Evolutionary conservation across 2,888 invertebrate species (phyloP), one percentile per base, ranked within the genome.

Genomic region (Physocephala rufipes): DNA sequence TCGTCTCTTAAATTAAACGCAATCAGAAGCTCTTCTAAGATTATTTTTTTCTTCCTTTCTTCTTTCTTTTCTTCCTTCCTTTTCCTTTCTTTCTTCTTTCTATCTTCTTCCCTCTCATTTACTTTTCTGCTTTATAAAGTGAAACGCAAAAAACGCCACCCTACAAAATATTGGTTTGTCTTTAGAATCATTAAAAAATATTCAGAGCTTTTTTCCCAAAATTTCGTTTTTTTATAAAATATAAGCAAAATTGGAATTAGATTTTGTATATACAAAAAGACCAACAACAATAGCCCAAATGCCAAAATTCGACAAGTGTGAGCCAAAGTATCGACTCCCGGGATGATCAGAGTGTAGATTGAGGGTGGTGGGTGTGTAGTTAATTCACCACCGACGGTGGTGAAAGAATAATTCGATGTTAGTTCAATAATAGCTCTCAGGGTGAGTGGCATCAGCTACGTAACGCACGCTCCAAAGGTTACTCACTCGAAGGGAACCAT

Each of bases 401-500:
- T n/a, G n/a, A n/a, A n/a, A n/a, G n/a, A n/a, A n/a, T n/a, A n/a
- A n/a, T n/a, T n/a, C n/a, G n/a, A n/a, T n/a, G n/a, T n/a, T n/a
- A n/a, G n/a, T n/a, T n/a, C n/a, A n/a, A n/a, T n/a, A n/a, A n/a
- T n/a, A 36, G 61, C 64, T 15, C 16, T 28, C 66, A 21, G 43
- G 16, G 36, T 4, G 36, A 9, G 9, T 36, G 36, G 36, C 36
- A 36, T 4, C 36, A 36, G 36, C 36, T 9, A 36, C 9, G 36
- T 36, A 36, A 75, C 74, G 74, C 73, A 76, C 79, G 77, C 78
- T 80, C 76, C 76, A 78, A 79, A 79, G 80, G 74, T 79, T 80
- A 81, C 82, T 82, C 83, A 84, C 79, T 82, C 81, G 80, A 78
- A 78, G 79, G 82, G 82, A 80, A 82, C 83, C 83, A 84, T 83